Conservation (phyloP, 2,797 vertebrate genomes). For the Acanthis flammea region DNA sequence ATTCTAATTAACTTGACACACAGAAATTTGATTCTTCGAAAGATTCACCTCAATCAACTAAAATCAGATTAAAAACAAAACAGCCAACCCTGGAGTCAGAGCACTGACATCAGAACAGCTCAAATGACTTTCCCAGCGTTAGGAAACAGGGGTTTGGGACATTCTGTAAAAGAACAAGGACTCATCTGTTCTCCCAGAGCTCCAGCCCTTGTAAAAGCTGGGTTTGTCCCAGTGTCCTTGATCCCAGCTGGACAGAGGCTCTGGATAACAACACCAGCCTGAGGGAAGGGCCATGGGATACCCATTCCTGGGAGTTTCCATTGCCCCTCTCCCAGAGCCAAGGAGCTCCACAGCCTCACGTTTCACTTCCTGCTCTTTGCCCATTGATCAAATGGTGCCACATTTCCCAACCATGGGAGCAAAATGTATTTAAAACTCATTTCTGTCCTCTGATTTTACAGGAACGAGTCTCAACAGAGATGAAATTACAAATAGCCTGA, state of each 20-base stretch:
- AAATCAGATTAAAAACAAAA: not conserved
- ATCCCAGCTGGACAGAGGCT: not conserved
- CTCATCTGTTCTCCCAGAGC: not conserved
- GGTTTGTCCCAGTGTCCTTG: constrained; percentile 34
- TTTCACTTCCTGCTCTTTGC: constrained; percentile 27
- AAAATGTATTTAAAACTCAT: not conserved
- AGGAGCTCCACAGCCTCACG: not conserved
- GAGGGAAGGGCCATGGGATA: not conserved
- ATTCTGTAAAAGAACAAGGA: not conserved
- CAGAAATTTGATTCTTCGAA: not conserved
- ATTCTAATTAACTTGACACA: not conserved
- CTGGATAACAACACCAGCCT: not conserved
- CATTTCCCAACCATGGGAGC: not conserved
- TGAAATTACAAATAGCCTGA: not conserved
- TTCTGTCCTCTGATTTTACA: not conserved
- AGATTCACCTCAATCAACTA: not conserved
- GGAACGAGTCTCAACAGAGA: not conserved
- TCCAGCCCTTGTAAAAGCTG: not conserved
- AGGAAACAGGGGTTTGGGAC: not conserved
- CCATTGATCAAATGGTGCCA: constrained; percentile 7
- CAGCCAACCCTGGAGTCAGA: not conserved
- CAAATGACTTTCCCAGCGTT: not conserved
- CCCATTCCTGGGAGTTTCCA: not conserved
- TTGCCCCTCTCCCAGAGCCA: not conserved
- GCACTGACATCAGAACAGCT: not conserved